Conservation (phyloP, 2,888 invertebrate species). For the Orthonychiurus folsomi region DNA sequence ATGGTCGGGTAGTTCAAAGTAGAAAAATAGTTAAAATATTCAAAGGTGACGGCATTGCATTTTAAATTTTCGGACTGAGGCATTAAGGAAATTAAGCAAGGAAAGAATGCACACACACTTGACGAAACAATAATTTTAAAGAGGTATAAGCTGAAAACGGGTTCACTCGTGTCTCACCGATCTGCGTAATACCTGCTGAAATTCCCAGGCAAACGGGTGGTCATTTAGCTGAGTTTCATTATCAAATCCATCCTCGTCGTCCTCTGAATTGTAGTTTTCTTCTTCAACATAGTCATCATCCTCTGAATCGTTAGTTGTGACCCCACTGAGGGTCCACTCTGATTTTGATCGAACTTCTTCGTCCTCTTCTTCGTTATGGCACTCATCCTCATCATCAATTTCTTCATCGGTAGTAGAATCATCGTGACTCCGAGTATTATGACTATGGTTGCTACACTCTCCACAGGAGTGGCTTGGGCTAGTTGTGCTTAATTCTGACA, state of each 20-base stretch:
- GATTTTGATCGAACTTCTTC: constrained; percentile 43
- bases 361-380: neutral
- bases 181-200: constrained; percentile 50
- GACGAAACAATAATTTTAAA: too few relatives aligned
- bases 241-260: constrained; percentile 50
- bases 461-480: constrained; percentile 35
- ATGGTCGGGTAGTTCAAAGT: too few relatives aligned
- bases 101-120: too few relatives aligned
- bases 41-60: too few relatives aligned
- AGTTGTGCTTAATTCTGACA: constrained; percentile 34
- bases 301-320: constrained; percentile 69
- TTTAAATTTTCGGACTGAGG: too few relatives aligned
- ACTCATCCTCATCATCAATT: constrained; percentile 21
- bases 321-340: constrained; percentile 81
- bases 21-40: too few relatives aligned
- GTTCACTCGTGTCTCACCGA: too few relatives aligned
- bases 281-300: constrained; percentile 48
- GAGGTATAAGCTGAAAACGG: too few relatives aligned
- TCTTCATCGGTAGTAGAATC: constrained; percentile 36
- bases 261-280: constrained; percentile 72
- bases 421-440: constrained; percentile 20
- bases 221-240: constrained; percentile 47
- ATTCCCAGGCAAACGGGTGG: constrained; percentile 54
- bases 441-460: constrained; percentile 31
- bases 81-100: too few relatives aligned